Base-by-base conservation (phyloP, 2,888 invertebrate genomes). In the Orthosia gothica region DNA sequence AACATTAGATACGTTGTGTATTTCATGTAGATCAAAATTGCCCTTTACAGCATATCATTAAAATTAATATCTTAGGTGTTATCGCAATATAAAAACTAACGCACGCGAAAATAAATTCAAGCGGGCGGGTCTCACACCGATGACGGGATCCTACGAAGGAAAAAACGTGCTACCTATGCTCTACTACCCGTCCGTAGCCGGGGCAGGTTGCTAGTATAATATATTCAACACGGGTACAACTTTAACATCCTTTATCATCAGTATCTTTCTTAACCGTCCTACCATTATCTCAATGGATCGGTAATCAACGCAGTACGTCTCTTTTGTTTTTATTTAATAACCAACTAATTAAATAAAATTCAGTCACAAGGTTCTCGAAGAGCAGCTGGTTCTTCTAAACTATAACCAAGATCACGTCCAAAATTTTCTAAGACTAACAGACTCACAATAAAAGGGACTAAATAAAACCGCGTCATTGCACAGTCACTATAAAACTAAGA, bases 391-490 rank as follows among this genome's bases (percentile, higher is more conserved):
- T 18, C 3, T 12, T 18, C 20, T 5, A 13, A 12, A 3, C 5
- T 47, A n/a, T 16, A 62, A 55, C 54, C 11, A 13, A 45, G 0
- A 45, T 63, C 50, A 18, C n/a, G 16, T 13, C 59, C 26, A 23
- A 45, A 18, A 68, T 50, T 67, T 64, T 74, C 67, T 7, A 64
- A 0, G 20, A 75, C 61, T 20, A 66, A 7, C 15, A 79, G 5
- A 68, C 64, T 49, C 12, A 75, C 13, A 57, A 83, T 70, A 15
- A 70, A 55, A 61, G 54, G 7, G 0, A 75, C 5, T 47, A 75
- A 68, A 79, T 64, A 64, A 20, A 81, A 62, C n/a, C 32, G 18
- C 18, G 45, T 18, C 81, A 81, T 81, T 52, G 64, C 63, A 57
- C 40, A 1, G 15, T 63, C 11, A 52, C 49, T 45, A 57, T 49